A percentile compares a stretch with the other conserved stretches of the same genome.
These are phyloP conservation scores for Drosophila obscura DNA, from an alignment of 1,140 invertebrate genomes.

Conservation along the genomic window DNA sequence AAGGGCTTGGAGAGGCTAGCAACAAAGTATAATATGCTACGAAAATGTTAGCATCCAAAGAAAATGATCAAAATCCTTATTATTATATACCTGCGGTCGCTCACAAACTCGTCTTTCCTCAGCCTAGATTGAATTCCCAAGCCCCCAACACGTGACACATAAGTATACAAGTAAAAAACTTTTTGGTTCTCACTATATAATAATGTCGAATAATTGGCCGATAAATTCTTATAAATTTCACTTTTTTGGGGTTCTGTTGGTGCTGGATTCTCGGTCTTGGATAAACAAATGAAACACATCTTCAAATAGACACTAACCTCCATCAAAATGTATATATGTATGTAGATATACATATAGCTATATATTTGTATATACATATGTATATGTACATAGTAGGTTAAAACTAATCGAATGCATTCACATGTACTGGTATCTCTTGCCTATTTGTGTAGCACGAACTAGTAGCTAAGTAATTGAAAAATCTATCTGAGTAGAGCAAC, in stretches of 20 bases:
- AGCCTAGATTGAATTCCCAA: constrained; percentile 38
- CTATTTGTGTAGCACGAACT: constrained; percentile 40
- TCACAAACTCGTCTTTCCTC: constrained; percentile 38
- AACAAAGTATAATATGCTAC: too few species aligned
- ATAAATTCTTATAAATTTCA: constrained; percentile 14
- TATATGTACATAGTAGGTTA: constrained; percentile 5
- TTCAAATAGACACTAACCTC: constrained; percentile 9
- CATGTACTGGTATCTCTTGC: constrained; percentile 17
- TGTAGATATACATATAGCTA: background rate
- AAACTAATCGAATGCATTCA: constrained; percentile 10
- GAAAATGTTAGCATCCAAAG: too few species aligned
- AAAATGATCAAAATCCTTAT: too few species aligned
- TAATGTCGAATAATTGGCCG: constrained; percentile 43
- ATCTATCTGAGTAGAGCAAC: constrained; percentile 12
- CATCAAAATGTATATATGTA: constrained; percentile 17
- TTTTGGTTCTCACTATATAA: constrained; percentile 60
- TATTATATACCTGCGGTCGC: constrained; percentile 15
- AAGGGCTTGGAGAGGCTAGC: too few species aligned
- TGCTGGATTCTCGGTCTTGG: constrained; percentile 8
- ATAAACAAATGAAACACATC: constrained; percentile 1
- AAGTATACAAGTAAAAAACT: constrained; percentile 64
- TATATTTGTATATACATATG: constrained; percentile 14
- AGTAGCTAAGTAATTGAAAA: constrained; percentile 10
- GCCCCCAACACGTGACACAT: constrained; percentile 60
- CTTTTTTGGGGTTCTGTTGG: constrained; percentile 8